These are phyloP conservation scores for Atta texana DNA, from an alignment of 1,140 invertebrate genomes.

Conservation along the genomic window DNA sequence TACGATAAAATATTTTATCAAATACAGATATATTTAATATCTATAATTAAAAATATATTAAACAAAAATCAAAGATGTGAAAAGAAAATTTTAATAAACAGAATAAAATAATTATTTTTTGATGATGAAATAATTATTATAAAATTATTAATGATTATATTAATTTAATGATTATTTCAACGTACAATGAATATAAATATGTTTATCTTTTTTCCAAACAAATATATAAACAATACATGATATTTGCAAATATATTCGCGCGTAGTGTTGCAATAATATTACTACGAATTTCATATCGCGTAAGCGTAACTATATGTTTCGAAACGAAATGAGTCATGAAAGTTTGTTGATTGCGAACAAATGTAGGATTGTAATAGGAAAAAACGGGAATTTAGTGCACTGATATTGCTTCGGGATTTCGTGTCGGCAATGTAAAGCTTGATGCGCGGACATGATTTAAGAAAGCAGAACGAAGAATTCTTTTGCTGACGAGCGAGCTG, in stretches of 20 bases:
- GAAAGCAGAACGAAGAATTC: slow-evolving; percentile 62
- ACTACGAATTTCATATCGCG: slow-evolving; percentile 25
- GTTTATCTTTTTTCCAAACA: not conserved
- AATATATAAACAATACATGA: not conserved
- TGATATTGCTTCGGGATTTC: not conserved
- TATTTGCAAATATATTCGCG: not conserved
- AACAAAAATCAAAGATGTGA: not conserved
- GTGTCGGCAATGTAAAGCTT: not conserved
- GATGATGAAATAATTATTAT: slow-evolving; percentile 5
- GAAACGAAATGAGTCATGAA: slow-evolving; percentile 33
- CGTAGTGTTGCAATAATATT: not conserved
- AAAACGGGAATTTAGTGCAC: not conserved
- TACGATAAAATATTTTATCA: not conserved
- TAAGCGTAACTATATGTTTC: not conserved
- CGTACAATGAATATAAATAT: too few relatives aligned
- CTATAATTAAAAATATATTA: not conserved
- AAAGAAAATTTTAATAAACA: not conserved
- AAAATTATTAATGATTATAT: not conserved
- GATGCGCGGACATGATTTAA: not conserved
- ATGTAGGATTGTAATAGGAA: not conserved
- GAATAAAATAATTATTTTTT: not conserved
- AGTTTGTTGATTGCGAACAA: slow-evolving; percentile 22
- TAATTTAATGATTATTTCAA: not conserved
- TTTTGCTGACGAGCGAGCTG: not conserved
- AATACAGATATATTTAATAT: not conserved